phyloP scores from a whole-genome alignment of 2,888 invertebrate genomes.

The Cryptosula pallasiana region DNA sequence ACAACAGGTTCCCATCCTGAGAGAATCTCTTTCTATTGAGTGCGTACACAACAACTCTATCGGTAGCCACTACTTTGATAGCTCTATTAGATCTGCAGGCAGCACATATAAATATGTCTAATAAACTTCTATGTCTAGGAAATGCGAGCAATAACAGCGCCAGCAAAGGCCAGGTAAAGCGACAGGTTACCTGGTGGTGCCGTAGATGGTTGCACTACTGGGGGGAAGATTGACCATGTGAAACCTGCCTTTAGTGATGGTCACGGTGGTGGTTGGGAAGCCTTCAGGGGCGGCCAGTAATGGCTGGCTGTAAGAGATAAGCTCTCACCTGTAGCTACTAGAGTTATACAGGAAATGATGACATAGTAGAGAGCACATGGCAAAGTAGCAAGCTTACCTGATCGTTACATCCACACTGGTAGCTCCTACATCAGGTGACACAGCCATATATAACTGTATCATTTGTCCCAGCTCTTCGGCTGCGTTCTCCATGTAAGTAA shows the following conservation, averaged over 20 bases:
- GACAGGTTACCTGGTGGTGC: constrained; percentile 19
- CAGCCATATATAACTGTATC: constrained; percentile 6
- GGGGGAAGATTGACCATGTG: constrained; percentile 13
- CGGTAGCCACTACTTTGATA: neutral
- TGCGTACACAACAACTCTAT: constrained; percentile 6
- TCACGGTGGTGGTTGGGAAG: neutral
- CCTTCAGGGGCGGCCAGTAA: neutral
- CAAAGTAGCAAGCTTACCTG: constrained; percentile 20
- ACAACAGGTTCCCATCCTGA: neutral
- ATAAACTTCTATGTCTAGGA: neutral
- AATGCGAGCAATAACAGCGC: too few species aligned
- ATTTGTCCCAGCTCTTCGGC: neutral
- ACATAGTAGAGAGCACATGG: too few species aligned
- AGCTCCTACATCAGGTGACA: neutral
- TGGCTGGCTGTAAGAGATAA: constrained; percentile 10
- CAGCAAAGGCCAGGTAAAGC: too few species aligned
- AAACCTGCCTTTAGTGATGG: constrained; percentile 3
- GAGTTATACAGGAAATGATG: too few species aligned
- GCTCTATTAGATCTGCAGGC: constrained; percentile 1
- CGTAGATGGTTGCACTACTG: neutral
- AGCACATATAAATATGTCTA: neutral
- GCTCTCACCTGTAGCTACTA: too few species aligned
- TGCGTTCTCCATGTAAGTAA: constrained; percentile 11
- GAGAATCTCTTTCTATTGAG: constrained; percentile 11
- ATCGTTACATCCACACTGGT: neutral